A percentile compares a stretch with the other conserved stretches of the same genome.
Conservation (phyloP, 2,888 invertebrate species). For the Pyrochroa serraticornis region DNA sequence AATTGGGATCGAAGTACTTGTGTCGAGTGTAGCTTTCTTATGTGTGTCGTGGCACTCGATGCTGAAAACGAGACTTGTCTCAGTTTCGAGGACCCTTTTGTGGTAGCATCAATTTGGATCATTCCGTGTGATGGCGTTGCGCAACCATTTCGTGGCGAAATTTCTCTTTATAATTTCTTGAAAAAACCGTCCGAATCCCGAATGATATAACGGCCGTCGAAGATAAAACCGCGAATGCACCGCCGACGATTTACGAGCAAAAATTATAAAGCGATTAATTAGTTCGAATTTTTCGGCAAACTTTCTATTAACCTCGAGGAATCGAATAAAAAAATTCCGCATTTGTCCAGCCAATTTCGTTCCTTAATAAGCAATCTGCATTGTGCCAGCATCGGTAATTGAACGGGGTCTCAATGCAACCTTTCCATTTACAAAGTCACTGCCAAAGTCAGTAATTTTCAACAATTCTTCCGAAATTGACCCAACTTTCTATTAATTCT, state of each 20-base stretch:
- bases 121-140: too few relatives aligned
- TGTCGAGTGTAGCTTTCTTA: too few relatives aligned
- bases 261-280: slow-evolving; percentile 9
- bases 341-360: slow-evolving; percentile 2
- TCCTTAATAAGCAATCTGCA: neutral
- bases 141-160: too few relatives aligned
- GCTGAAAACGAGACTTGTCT: too few relatives aligned
- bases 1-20: too few relatives aligned
- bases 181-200: too few relatives aligned
- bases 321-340: neutral
- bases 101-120: too few relatives aligned
- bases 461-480: neutral
- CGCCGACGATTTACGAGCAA: neutral
- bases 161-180: too few relatives aligned
- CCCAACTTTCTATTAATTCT: slow-evolving; percentile 14
- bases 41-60: too few relatives aligned
- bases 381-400: neutral
- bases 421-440: slow-evolving; percentile 28
- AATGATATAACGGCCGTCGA: too few relatives aligned
- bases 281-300: slow-evolving; percentile 7
- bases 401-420: slow-evolving; percentile 7
- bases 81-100: too few relatives aligned
- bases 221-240: too few relatives aligned
- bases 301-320: slow-evolving; percentile 17
- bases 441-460: slow-evolving; percentile 21